Evolutionary conservation across 1,140 invertebrate genomes (phyloP), one percentile per base, ranked within the genome.

Genomic region (Augochlora pura): DNA sequence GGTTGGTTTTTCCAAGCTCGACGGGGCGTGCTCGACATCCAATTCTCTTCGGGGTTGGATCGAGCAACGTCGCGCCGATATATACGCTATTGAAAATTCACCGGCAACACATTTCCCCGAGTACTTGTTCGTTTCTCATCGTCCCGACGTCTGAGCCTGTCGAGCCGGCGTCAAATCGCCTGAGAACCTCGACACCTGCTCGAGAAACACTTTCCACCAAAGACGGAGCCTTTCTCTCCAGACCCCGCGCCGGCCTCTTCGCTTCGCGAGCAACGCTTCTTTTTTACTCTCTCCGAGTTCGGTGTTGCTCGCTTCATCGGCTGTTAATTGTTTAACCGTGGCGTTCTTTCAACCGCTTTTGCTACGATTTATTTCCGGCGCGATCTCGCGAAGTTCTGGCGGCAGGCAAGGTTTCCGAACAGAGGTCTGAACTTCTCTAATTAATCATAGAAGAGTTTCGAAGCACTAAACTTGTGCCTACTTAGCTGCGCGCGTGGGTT

Each of bases 181-280:
- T 84, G 70, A 67, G 78, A 85, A 77, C 62, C 16, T 60, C 71
- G n/a, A 10, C 83, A 85, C n/a, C 73, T 85, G 74, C 52, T 85
- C 63, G 23, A 57, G 66, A 65, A 80, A 76, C 46, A 52, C 42
- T 59, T 81, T n/a, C 9, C 46, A 27, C 62, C 39, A n/a, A 4
- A n/a, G 42, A 10, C 42, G 42, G 10, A 46, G 42, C 42, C 27
- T n/a, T 72, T 60, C 52, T 76, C 10, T 42, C 12, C 16, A 6
- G n/a, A 54, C 21, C 23, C 32, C 14, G 18, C 12, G n/a, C 23
- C 5, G 5, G 32, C 10, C 25, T 23, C n/a, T 54, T 2, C 16
- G 12, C 10, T 23, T 2, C 9, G 6, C 5, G 32, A 32, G 32
- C 32, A 4, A 32, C 32, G 32, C 32, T 32, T 32, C 32, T 32